Base-by-base conservation (phyloP, 2,888 invertebrate genomes). In the Druceiella hillmani region DNA sequence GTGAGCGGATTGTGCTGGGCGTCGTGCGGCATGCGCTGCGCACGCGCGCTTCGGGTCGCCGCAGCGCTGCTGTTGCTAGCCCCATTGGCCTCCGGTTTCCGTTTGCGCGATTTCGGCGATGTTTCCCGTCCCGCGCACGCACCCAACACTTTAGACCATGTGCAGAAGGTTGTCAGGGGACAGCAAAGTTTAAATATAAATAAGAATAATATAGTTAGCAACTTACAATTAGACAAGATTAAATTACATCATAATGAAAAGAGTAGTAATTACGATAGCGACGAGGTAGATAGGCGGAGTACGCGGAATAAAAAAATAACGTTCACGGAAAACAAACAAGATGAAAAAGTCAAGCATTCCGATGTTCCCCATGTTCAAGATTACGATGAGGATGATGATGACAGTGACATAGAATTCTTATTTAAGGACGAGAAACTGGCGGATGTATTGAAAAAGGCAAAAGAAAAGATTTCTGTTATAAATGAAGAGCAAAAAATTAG, bases 21-120 rank as follows among this genome's bases (percentile, higher is more conserved):
- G 71, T 72, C 71, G 65, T 64, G 62, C 66, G 65, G 54, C 53
- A 58, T n/a, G 53, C 60, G 59, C 61, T 61, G 64, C 64, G 67
- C 64, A 57, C 53, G 67, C 54, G 62, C 64, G 63, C 61, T 71
- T 61, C 65, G 68, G 61, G 57, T 70, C 63, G 62, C 69, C 57
- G 57, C 58, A 56, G 33, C 43, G n/a, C 53, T 68, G 48, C 58
- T 66, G 50, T 61, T 70, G 58, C 62, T 70, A 57, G 66, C 64
- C 48, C 63, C 69, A 62, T 68, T 69, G 61, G 66, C 68, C 61
- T 67, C 64, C 57, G 71, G 71, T 61, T 72, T 72, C 62, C 71
- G 72, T 52, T 58, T 72, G 48, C 69, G 71, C 48, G 67, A 69
- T 55, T 55, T 65, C n/a, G n/a, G n/a, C n/a, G n/a, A n/a, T n/a